Base-by-base conservation (phyloP, 1,140 invertebrate genomes). In the Aphidius gifuensis region DNA sequence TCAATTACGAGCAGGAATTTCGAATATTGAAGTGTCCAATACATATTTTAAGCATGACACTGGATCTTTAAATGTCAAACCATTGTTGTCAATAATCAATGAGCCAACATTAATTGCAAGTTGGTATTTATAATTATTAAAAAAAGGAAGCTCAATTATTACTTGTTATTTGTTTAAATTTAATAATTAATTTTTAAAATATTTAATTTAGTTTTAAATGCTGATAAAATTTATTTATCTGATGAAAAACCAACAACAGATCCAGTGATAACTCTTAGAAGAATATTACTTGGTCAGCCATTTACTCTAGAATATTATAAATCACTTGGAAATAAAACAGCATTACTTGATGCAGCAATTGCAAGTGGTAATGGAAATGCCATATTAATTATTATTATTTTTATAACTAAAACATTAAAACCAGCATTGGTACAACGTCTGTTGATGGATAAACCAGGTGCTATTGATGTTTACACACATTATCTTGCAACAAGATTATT, bases 361-460 rank as follows among this genome's bases (percentile, higher is more conserved):
- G 67, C 67, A 57, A 75, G 73, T 58, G 81, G 83, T 48, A 79
- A 85, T 79, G 84, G 83, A 67, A 83, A 85, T 74, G 78, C 82
- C 21, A 84, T 83, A 69, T 68, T 85, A 60, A 76, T 80, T 59
- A 82, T 85, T 71, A 77, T 80, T 50, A 66, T 85, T 59, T 85
- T 84, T 67, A 70, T 85, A 47, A 78, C 72, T 23, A 82, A 78
- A 64, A 85, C 83, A 58, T 70, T 85, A 5, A 84, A 84, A 62
- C 71, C 74, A 48, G 75, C 71, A 11, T 66, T 84, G 50, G 75
- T 84, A 38, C 74, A 83, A 56, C 77, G 80, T 46, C 56, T 85
- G 50, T 66, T 85, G 11, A 64, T 76, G 7, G 76, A 81, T 43
- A 79, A 78, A 60, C 76, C 76, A 47, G 74, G 79, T 47, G 83